A percentile compares a stretch with the other conserved stretches of the same genome.
These are phyloP conservation scores for Centroberyx gerrardi DNA, from an alignment of 2,797 vertebrate species.

Conservation along the genomic window DNA sequence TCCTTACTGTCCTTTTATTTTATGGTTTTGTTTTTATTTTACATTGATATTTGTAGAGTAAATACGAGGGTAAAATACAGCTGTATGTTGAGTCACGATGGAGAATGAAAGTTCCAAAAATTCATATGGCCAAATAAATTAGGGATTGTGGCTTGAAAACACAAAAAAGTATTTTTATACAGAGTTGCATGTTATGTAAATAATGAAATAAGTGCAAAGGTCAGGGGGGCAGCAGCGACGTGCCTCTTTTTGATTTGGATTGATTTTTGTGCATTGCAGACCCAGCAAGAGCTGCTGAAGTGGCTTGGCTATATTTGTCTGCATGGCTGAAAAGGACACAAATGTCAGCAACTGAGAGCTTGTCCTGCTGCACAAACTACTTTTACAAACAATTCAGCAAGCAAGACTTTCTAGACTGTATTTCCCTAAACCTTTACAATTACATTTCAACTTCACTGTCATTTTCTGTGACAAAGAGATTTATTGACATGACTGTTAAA, in stretches of 20 bases:
- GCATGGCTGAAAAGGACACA: constrained; percentile 41
- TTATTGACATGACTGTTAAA: too few relatives aligned
- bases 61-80: too few relatives aligned
- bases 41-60: too few relatives aligned
- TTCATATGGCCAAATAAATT: too few relatives aligned
- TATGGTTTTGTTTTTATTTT: too few relatives aligned
- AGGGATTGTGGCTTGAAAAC: not conserved
- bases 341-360: constrained; percentile 19
- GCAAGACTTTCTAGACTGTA: not conserved
- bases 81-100: too few relatives aligned
- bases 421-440: not conserved
- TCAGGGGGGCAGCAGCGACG: not conserved
- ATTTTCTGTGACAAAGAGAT: too few relatives aligned
- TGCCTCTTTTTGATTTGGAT: not conserved
- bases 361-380: not conserved
- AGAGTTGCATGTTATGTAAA: constrained; percentile 4
- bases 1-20: too few relatives aligned
- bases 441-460: not conserved
- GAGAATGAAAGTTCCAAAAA: too few relatives aligned
- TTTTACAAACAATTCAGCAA: not conserved
- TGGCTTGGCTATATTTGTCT: constrained; percentile 17
- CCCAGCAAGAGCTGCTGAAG: not conserved
- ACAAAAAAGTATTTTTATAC: not conserved
- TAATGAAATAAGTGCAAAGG: constrained; percentile 32
- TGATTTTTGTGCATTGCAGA: constrained; percentile 18